Evolutionary conservation across 2,888 invertebrate genomes (phyloP), one percentile per base, ranked within the genome.

Genomic region (Euzophera pinguis): DNA sequence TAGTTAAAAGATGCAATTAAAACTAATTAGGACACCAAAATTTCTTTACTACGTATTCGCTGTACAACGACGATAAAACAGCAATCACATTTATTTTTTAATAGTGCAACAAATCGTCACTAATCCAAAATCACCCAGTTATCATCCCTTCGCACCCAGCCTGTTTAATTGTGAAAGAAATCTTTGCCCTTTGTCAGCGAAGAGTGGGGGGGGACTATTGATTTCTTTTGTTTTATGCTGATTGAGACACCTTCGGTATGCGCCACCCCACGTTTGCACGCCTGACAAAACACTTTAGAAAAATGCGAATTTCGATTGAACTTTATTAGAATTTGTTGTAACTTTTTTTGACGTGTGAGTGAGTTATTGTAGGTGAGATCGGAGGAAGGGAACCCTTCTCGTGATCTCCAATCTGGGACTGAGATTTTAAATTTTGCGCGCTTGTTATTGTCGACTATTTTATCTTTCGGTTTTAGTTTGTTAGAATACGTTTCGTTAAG

Each of bases 151-250:
- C 71, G 69, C 75, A 84, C 81, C 82, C 76, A 79, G 72, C 84
- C 84, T 80, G 82, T 81, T 88, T 90, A 90, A 90, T 90, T 90
- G 89, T 86, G 86, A 89, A 89, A 90, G 90, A 90, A 90, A 90
- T 90, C 89, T 87, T 88, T 89, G 88, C 84, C 86, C 88, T 89
- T 88, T 89, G 88, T 86, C 85, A 86, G 89, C 73, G 76, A 67
- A 69, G 69, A 76, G 71, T 38, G 43, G 60, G 71, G 78, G n/a
- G 84, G 84, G 78, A 69, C 82, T 88, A 90, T 90, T 90, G 90
- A 90, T 90, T 90, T 89, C 90, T 89, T 89, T 90, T 90, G 90
- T 90, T 90, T 90, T 90, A 90, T 90, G 90, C 89, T 90, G 90
- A 90, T 90, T 90, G 90, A 87, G 90, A 89, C 90, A 90, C 90